A percentile compares a stretch with the other conserved stretches of the same genome.
Evolutionary conservation across 2,113 vertebrate species (phyloP).

Genomic region (Egretta garzetta): DNA sequence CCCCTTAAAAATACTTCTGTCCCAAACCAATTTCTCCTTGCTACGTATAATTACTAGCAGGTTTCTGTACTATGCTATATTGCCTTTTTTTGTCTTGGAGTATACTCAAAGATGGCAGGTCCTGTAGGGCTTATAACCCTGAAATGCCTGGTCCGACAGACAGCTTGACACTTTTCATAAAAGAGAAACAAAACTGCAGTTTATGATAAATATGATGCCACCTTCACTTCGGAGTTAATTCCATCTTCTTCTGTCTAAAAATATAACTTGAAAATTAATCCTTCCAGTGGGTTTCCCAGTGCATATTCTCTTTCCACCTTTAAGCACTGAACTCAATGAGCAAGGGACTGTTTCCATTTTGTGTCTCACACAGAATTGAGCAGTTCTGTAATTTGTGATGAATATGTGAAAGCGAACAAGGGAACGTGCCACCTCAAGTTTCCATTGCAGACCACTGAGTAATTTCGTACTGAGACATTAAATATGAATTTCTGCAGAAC

Average conservation of each 20-base stretch:
- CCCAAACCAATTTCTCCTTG: background rate
- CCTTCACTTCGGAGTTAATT: slow-evolving; percentile 8
- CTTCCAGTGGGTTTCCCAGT: background rate
- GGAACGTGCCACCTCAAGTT: background rate
- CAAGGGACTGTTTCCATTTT: background rate
- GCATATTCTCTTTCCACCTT: slow-evolving; percentile 24
- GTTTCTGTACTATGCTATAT: background rate
- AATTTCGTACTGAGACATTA: background rate
- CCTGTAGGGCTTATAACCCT: background rate
- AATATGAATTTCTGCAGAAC: background rate
- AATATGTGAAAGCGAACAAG: background rate
- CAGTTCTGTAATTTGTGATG: background rate
- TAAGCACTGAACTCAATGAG: background rate
- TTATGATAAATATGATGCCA: slow-evolving; percentile 35
- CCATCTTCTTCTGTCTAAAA: background rate
- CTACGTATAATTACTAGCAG: background rate
- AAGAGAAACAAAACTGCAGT: background rate
- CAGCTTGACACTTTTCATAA: background rate
- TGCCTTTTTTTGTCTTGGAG: background rate
- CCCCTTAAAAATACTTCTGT: background rate
- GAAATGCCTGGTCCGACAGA: background rate
- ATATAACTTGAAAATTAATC: slow-evolving; percentile 21
- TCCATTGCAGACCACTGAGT: background rate
- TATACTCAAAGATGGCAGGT: background rate
- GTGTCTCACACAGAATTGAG: background rate